Conservation (phyloP, 2,797 vertebrate genomes). For the Onychomys torridus region DNA sequence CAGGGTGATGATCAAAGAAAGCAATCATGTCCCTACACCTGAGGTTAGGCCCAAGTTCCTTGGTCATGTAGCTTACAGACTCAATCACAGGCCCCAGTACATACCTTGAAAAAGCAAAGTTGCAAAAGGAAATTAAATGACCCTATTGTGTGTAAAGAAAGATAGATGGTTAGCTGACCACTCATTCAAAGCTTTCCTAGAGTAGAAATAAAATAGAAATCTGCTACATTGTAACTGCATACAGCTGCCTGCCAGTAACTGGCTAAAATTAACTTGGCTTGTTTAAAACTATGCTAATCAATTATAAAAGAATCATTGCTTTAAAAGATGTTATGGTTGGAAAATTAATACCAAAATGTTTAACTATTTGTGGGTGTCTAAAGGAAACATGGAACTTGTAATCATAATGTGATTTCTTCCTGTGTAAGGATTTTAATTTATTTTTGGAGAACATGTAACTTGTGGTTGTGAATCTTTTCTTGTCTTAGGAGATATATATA, state of each 20-base stretch:
- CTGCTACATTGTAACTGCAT: background rate
- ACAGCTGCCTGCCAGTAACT: background rate
- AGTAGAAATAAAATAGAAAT: background rate
- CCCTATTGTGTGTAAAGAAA: background rate
- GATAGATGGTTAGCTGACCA: background rate
- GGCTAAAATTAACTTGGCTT: background rate
- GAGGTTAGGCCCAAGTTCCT: background rate
- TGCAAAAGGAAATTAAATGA: background rate
- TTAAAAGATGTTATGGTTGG: background rate
- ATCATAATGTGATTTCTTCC: background rate
- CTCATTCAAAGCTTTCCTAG: background rate
- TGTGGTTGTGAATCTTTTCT: background rate
- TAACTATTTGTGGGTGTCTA: background rate
- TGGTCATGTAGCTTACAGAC: background rate
- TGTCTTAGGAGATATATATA: background rate
- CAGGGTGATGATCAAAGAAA: background rate
- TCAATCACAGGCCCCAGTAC: background rate
- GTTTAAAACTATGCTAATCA: background rate
- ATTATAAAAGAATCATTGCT: background rate
- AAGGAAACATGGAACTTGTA: background rate
- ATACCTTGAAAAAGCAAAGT: background rate
- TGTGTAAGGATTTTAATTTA: background rate
- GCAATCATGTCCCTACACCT: background rate
- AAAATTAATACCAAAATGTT: background rate
- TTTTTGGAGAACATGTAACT: background rate